Percentiles rank a stretch among this genome's conserved stretches.
These are phyloP conservation scores for Pica pica DNA, from an alignment of 2,113 vertebrate species.

Conservation along the genomic window DNA sequence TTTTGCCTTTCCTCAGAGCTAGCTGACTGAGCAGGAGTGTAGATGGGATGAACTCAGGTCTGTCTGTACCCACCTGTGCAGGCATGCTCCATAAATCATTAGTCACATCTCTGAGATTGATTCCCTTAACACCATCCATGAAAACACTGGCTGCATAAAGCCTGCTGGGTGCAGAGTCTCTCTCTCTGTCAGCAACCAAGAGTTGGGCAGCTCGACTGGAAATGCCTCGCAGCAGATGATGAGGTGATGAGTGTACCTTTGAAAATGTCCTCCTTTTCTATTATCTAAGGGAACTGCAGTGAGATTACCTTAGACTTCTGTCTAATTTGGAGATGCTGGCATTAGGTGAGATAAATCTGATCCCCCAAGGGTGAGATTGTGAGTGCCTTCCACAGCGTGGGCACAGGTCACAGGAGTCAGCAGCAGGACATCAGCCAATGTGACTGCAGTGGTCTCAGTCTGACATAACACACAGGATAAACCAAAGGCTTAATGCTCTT, in stretches of 20 bases:
- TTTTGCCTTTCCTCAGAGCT: not conserved
- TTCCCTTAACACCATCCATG: not conserved
- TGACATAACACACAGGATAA: not conserved
- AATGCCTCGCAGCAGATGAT: accelerated
- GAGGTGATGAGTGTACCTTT: not conserved
- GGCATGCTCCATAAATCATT: not conserved
- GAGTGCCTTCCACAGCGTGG: not conserved
- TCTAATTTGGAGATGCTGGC: not conserved
- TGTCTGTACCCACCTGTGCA: not conserved
- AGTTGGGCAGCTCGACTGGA: not conserved
- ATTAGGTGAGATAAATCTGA: not conserved
- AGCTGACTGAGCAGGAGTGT: not conserved
- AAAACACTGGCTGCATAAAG: not conserved
- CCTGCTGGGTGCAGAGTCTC: not conserved
- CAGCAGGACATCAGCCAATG: accelerated
- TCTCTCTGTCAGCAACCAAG: not conserved
- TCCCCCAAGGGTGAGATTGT: accelerated
- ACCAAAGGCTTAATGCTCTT: not conserved
- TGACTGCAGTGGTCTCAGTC: not conserved
- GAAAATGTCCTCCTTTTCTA: not conserved
- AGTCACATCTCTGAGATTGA: not conserved
- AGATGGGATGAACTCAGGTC: not conserved
- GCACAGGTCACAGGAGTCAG: not conserved
- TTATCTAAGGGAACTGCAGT: not conserved
- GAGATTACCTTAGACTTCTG: not conserved